phyloP scores from a whole-genome alignment of 2,888 invertebrate species.

The Onchidella celtica region DNA sequence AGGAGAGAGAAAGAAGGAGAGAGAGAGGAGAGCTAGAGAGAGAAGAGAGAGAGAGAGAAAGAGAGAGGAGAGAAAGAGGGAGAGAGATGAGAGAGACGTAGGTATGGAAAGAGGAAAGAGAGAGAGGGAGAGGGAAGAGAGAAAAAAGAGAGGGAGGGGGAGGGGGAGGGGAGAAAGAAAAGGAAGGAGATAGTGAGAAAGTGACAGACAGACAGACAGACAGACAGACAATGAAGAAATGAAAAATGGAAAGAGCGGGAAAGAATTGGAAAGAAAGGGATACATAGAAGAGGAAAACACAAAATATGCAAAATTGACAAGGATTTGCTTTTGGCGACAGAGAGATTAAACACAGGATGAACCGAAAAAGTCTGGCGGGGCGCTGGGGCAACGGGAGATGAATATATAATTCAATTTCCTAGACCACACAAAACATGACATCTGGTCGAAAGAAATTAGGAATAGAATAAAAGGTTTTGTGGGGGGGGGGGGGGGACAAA shows the following conservation, averaged over 20 bases:
- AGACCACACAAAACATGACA: too few species aligned
- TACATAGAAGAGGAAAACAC: not conserved
- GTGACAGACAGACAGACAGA: not conserved
- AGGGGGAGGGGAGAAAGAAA: not conserved
- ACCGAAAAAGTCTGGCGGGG: too few species aligned
- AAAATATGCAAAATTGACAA: too few species aligned
- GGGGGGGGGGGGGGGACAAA: too few species aligned
- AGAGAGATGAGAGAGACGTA: not conserved
- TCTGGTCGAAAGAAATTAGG: too few species aligned
- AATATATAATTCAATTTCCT: too few species aligned
- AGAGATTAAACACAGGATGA: too few species aligned
- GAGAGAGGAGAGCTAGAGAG: not conserved
- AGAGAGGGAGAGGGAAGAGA: not conserved
- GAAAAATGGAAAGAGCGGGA: not conserved
- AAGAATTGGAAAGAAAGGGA: not conserved
- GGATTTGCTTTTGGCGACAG: too few species aligned
- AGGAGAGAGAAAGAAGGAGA: not conserved
- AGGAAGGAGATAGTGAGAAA: not conserved
- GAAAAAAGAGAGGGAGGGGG: not conserved
- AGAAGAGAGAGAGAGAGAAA: not conserved
- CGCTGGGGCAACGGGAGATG: too few species aligned
- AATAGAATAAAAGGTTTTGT: too few species aligned
- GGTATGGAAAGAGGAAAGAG: not conserved
- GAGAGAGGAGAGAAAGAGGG: not conserved
- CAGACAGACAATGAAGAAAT: not conserved